Evolutionary conservation across 2,113 vertebrate species (phyloP), one percentile per base, ranked within the genome.

Genomic region (Melanostigma gelatinosum): DNA sequence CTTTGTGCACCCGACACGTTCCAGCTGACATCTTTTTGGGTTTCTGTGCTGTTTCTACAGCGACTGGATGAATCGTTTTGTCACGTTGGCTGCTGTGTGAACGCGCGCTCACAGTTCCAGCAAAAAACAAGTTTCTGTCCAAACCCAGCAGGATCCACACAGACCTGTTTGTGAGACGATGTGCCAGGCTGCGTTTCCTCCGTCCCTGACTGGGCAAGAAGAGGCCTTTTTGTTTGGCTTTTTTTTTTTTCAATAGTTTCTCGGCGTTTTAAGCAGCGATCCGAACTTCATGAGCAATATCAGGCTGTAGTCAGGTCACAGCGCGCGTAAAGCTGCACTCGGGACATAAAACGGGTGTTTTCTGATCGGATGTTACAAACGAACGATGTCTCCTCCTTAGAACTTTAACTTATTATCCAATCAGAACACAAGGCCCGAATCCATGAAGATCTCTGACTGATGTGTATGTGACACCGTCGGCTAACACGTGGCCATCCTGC

Each of bases 251-350:
- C 5, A 71, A 69, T 68, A 8, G 40, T 48, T 72, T 77, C 0
- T 58, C 62, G 9, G 71, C 76, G 66, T 83, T 87, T 67, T 60
- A 73, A 82, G 50, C 29, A 79, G 72, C 40, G 48, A 40, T 44
- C 27, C 4, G 42, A 71, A 79, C 50, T 78, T 76, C 7, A 57
- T 38, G 50, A 85, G 83, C 83, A 82, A 87, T 89, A 82, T 82
- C 8, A 57, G 77, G 63, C 77, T 81, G 63, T 34, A 29, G 50
- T 70, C 64, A 9, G 58, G 80, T 75, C 66, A 61, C 74, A 24
- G 74, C 44, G 48, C 42, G 12, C 7, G 46, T 20, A 1, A 55
- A 38, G 12, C 66, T 75, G 65, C 18, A 8, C 29, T 65, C 46
- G 6, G 54, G 54, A 24, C 54, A 2, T 63, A 38, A 15, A 4